Evolutionary conservation across 2,797 vertebrate species (phyloP), one percentile per base, ranked within the genome.

Genomic region (Sarcophilus harrisii): DNA sequence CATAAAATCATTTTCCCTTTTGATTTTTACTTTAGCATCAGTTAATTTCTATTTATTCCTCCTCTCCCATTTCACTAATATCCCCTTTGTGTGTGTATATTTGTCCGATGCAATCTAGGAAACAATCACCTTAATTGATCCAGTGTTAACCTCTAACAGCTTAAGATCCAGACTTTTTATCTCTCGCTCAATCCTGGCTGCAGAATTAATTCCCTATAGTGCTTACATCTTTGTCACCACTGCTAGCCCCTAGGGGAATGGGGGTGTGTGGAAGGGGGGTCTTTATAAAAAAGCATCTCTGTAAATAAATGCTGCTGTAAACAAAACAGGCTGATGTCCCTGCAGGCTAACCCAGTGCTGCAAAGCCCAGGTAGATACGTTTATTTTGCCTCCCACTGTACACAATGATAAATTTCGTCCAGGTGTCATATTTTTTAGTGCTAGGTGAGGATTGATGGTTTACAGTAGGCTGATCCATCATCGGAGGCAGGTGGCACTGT

Each of bases 351-450:
- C 97, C 97, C 95, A 97, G 97, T 92, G 96, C 97, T 97, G 95
- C 98, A 98, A 98, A 99, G 92, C 96, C 97, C 96, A 73, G 81
- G 97, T 97, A 98, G 96, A 99, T 98, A 98, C 98, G 98, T 98
- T 96, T 93, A 98, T 87, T 97, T 96, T 97, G 97, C 97, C 98
- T 97, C 96, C 73, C 98, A 98, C 98, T 98, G 98, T 98, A 99
- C 99, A 99, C 98, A 99, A 99, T 99, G 99, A 99, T 99, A 99
- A 99, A 99, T 99, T 99, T 99, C 99, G 99, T 99, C 99, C 99
- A 99, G 99, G 99, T 99, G 99, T 99, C 99, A 99, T 98, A 98
- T 99, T 99, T 99, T 99, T 99, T 97, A 99, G 99, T 97, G 96
- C 98, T 96, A 99, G 98, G 99, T 98, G 98, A 99, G 99, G 99